A percentile compares a stretch with the other conserved stretches of the same genome.
These are phyloP conservation scores for Aricia artaxerxes DNA, from an alignment of 2,888 invertebrate genomes.

Conservation along the genomic window DNA sequence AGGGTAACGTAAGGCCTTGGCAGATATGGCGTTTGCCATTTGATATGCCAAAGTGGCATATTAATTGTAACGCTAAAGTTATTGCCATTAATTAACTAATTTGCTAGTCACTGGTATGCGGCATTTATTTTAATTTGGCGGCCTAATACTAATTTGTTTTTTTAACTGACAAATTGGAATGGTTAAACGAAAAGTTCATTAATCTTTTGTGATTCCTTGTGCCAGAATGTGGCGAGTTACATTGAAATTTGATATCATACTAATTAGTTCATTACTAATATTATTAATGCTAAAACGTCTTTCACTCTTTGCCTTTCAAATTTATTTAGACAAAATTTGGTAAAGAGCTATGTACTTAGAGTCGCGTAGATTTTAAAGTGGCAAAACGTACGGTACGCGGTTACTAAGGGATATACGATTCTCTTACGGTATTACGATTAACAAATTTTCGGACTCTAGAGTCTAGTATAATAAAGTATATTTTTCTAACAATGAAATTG, in stretches of 20 bases:
- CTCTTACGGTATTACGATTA: too few relatives aligned
- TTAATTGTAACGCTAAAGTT: neutral
- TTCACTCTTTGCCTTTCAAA: too few relatives aligned
- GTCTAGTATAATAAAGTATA: too few relatives aligned
- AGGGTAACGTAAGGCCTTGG: slow-evolving; percentile 52
- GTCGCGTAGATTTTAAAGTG: too few relatives aligned
- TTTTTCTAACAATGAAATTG: too few relatives aligned
- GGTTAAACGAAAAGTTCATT: neutral
- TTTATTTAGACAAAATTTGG: too few relatives aligned
- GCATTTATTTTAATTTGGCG: neutral
- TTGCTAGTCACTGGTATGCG: neutral
- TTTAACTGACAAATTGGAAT: slow-evolving; percentile 11
- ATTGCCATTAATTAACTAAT: neutral
- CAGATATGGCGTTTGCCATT: slow-evolving; percentile 27
- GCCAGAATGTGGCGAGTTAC: neutral
- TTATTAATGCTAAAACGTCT: neutral
- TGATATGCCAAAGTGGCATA: neutral
- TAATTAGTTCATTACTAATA: neutral
- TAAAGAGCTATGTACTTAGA: too few relatives aligned
- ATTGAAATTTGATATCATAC: neutral
- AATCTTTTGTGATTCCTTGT: slow-evolving; percentile 2
- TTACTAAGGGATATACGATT: too few relatives aligned
- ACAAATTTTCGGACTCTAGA: too few relatives aligned
- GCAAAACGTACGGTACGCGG: too few relatives aligned
- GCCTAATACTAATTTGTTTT: neutral